These are phyloP conservation scores for Zeuzera pyrina DNA, from an alignment of 2,888 invertebrate species.

Conservation along the genomic window DNA sequence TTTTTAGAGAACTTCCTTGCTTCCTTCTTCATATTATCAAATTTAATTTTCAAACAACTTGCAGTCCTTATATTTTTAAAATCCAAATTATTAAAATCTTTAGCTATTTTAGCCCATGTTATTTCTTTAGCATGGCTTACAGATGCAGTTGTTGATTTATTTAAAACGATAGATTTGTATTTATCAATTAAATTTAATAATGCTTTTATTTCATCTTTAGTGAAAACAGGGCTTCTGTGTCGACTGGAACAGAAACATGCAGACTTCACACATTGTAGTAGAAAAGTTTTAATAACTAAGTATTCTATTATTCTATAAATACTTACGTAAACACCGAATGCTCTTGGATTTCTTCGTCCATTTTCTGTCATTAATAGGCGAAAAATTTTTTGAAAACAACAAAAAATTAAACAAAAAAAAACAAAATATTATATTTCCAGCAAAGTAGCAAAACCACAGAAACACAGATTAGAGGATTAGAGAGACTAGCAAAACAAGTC, in stretches of 20 bases:
- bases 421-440: too few species aligned
- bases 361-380: too few species aligned
- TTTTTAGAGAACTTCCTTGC: constrained; percentile 37
- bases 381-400: too few species aligned
- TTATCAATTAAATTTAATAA: constrained; percentile 41
- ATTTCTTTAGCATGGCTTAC: constrained; percentile 40
- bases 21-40: constrained; percentile 50
- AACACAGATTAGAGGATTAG: too few species aligned
- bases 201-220: constrained; percentile 35
- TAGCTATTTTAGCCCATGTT: constrained; percentile 46
- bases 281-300: too few species aligned
- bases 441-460: too few species aligned
- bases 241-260: constrained; percentile 1
- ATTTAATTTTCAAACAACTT: constrained; percentile 46
- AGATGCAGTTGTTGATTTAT: constrained; percentile 36
- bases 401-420: too few species aligned
- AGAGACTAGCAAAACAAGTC: too few species aligned
- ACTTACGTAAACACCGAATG: too few species aligned
- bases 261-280: too few species aligned
- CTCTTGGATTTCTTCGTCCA: too few species aligned
- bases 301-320: too few species aligned
- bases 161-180: constrained; percentile 41
- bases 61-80: constrained; percentile 30
- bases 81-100: constrained; percentile 36
- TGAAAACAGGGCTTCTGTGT: constrained; percentile 43